Conservation (phyloP, 2,113 vertebrate genomes). For the Arvicanthis niloticus region DNA sequence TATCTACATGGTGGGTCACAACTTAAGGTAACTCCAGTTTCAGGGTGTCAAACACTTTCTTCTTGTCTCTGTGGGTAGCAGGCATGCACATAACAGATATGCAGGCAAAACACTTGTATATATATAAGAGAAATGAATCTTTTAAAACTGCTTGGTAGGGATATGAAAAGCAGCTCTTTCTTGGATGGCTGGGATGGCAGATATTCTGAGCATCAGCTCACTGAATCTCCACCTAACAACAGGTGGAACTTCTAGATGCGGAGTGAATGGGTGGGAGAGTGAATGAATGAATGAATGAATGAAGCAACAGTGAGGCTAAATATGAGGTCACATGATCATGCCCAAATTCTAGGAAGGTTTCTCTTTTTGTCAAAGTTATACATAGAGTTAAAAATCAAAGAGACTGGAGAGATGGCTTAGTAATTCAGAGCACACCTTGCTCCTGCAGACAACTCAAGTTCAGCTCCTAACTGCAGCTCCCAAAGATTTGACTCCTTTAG, state of each 20-base stretch:
- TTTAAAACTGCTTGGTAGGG: not conserved
- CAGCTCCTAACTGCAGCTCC: not conserved
- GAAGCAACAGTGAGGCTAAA: not conserved
- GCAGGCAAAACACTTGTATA: not conserved
- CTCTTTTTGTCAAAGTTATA: not conserved
- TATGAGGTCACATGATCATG: not conserved
- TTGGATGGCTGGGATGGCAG: not conserved
- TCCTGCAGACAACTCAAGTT: not conserved
- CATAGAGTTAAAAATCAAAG: not conserved
- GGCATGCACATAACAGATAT: not conserved
- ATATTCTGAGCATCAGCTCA: no score
- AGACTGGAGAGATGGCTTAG: not conserved
- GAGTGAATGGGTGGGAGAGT: not conserved
- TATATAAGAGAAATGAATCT: not conserved
- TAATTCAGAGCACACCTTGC: not conserved
- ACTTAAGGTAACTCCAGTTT: not conserved
- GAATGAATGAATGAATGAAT: not conserved
- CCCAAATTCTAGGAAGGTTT: not conserved
- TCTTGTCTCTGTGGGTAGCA: not conserved
- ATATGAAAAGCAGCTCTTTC: no score
- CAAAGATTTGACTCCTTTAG: not conserved
- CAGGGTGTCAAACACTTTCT: not conserved
- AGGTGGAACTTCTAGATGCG: not conserved
- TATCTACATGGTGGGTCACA: not conserved
- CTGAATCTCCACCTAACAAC: no score